These are phyloP conservation scores for Melikaiella ostensackeni DNA, from an alignment of 2,888 invertebrate genomes.

Conservation along the genomic window DNA sequence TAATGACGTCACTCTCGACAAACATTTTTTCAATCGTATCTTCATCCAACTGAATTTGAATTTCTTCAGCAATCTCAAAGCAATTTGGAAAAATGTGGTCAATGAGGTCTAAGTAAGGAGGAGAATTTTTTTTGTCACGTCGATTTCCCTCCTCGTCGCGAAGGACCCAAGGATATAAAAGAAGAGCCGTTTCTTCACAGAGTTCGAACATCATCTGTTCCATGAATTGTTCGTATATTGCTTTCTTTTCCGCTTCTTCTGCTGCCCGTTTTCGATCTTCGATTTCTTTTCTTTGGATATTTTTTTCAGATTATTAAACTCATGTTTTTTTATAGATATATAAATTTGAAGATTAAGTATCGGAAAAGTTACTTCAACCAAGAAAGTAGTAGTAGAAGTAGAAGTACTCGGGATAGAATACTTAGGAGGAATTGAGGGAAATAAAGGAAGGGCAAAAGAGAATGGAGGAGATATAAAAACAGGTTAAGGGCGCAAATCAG, in stretches of 20 bases:
- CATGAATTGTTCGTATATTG: constrained; percentile 65
- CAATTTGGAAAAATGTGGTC: constrained; percentile 63
- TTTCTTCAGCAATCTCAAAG: constrained; percentile 67
- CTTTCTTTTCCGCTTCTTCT: constrained; percentile 58
- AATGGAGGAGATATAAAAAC: no score
- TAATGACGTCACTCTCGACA: constrained; percentile 63
- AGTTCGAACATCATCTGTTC: constrained; percentile 67
- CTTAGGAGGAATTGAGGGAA: no score
- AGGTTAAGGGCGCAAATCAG: no score
- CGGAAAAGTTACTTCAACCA: no score
- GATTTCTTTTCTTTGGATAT: constrained; percentile 52
- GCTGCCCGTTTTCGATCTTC: constrained; percentile 53
- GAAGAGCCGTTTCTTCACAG: constrained; percentile 65
- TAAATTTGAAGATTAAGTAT: no score
- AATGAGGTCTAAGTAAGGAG: constrained; percentile 65
- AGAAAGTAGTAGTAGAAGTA: no score
- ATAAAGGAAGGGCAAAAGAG: no score
- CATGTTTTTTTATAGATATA: not conserved
- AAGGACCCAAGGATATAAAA: constrained; percentile 70
- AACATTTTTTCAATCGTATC: constrained; percentile 62
- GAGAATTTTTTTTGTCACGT: constrained; percentile 62
- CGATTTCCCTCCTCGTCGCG: constrained; percentile 60
- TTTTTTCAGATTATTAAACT: not conserved
- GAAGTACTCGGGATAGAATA: no score
- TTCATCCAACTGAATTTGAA: constrained; percentile 58